Percentiles rank a stretch among this genome's conserved stretches.
These are phyloP conservation scores for Pygoscelis antarcticus DNA, from an alignment of 2,113 vertebrate genomes.

Conservation along the genomic window DNA sequence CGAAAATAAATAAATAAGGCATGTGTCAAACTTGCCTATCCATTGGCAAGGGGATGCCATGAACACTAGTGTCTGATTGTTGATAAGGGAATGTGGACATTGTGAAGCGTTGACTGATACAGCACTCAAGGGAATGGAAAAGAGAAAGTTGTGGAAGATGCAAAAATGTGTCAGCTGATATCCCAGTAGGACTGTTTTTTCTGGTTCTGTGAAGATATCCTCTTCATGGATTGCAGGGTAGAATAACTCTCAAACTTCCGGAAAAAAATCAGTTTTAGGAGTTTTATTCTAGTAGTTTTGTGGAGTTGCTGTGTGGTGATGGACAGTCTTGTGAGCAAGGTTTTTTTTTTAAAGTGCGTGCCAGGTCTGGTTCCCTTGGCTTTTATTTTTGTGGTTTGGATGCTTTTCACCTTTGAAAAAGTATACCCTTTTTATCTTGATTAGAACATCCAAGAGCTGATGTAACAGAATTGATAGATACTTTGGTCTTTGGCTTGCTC, in stretches of 20 bases:
- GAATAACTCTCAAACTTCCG: neutral
- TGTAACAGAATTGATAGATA: neutral
- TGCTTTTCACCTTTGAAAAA: neutral
- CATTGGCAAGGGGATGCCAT: constrained; percentile 4
- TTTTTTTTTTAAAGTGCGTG: neutral
- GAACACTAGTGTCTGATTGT: neutral
- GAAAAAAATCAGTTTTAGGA: neutral
- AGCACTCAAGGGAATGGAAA: constrained; percentile 29
- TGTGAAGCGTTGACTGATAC: constrained; percentile 54
- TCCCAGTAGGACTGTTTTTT: neutral
- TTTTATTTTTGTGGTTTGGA: neutral
- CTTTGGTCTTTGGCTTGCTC: neutral
- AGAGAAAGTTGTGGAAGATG: constrained; percentile 37
- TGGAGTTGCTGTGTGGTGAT: neutral
- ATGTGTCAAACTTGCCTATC: constrained; percentile 51
- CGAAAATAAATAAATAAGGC: constrained; percentile 39
- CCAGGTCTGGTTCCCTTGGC: neutral
- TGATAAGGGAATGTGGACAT: constrained; percentile 24
- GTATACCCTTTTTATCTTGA: neutral
- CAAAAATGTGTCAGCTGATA: constrained; percentile 58
- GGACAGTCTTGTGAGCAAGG: neutral
- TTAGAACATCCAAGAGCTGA: neutral
- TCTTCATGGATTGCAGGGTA: neutral
- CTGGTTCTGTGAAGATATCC: neutral
- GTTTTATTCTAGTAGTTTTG: neutral